A percentile compares a stretch with the other conserved stretches of the same genome.
phyloP scores from a whole-genome alignment of 2,888 invertebrate genomes.

The Tromatobia lineatoria region DNA sequence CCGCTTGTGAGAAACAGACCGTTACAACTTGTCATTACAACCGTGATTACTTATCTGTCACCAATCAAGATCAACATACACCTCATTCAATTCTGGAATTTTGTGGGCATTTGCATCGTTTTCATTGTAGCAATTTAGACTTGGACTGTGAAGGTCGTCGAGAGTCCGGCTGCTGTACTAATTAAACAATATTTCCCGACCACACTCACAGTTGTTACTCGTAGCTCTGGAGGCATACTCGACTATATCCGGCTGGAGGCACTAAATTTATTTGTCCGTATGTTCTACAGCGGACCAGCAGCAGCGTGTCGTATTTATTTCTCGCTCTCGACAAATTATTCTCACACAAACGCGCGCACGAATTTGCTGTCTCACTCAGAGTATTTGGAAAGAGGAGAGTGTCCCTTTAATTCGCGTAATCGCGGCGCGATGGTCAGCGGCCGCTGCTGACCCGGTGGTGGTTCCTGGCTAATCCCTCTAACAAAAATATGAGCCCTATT shows the following conservation, averaged over 20 bases:
- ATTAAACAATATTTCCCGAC: conserved; percentile 43
- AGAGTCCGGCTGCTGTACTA: conserved; percentile 17
- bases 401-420: conserved; percentile 75
- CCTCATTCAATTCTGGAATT: background rate
- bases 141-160: background rate
- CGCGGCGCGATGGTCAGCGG: conserved; percentile 40
- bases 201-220: conserved; percentile 52
- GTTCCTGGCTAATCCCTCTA: conserved; percentile 76
- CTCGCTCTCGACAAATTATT: conserved; percentile 66
- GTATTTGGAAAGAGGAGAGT: conserved; percentile 51
- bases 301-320: conserved; percentile 64
- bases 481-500: conserved; percentile 76
- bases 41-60: background rate
- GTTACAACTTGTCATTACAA: no score
- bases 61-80: background rate
- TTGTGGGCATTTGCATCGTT: no score
- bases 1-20: no score
- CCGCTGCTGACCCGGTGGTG: conserved; percentile 9
- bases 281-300: conserved; percentile 22
- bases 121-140: background rate
- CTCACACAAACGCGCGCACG: conserved; percentile 37
- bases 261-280: conserved; percentile 65
- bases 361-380: conserved; percentile 37
- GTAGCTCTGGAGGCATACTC: conserved; percentile 21
- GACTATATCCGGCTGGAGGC: conserved; percentile 33